Conservation (phyloP, 2,113 vertebrate genomes). For the Alligator sinensis region DNA sequence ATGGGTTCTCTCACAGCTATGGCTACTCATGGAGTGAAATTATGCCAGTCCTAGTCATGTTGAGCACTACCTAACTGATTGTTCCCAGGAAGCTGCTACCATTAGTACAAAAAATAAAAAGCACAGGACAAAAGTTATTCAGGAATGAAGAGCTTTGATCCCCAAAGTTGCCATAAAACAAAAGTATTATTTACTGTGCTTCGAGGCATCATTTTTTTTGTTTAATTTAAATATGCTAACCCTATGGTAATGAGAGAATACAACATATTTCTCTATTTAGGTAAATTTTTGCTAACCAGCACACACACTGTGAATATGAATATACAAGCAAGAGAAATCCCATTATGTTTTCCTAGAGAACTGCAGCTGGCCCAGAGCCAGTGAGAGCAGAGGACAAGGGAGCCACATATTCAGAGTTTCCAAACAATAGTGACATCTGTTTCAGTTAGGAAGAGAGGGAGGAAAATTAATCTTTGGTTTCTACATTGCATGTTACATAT, state of each 20-base stretch:
- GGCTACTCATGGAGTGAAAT: not conserved
- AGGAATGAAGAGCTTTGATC: not conserved
- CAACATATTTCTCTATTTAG: not conserved
- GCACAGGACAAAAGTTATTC: not conserved
- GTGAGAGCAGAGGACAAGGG: not conserved
- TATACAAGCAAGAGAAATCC: not conserved
- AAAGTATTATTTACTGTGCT: fast-evolving
- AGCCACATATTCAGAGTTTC: not conserved
- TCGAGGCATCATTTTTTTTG: not conserved
- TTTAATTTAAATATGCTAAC: not conserved
- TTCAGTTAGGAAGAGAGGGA: not conserved
- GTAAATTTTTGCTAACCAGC: not conserved
- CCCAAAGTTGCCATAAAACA: not conserved
- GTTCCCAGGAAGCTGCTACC: not conserved
- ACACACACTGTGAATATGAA: not conserved
- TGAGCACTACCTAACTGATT: not conserved
- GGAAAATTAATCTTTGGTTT: not conserved
- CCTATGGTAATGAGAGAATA: not conserved
- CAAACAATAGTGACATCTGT: not conserved
- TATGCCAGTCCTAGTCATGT: not conserved
- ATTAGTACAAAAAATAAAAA: not conserved
- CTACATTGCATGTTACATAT: not conserved
- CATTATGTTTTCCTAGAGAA: not conserved
- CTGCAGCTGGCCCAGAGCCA: not conserved
- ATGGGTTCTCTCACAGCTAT: not conserved